phyloP scores from a whole-genome alignment of 2,113 vertebrate genomes.

The Festucalex cinctus region DNA sequence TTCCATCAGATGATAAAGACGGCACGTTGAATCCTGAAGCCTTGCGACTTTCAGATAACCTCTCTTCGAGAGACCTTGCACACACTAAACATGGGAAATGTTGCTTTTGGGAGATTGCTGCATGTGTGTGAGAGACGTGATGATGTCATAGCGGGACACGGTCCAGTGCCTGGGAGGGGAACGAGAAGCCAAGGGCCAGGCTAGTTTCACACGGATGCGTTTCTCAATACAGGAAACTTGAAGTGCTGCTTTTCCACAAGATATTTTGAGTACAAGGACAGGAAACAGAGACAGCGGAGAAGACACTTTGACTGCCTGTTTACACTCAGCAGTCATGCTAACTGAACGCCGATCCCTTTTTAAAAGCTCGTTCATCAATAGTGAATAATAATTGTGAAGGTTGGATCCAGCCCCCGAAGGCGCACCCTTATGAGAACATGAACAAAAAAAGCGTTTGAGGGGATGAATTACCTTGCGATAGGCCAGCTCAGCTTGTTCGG shows the following conservation, averaged over 20 bases:
- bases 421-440: neutral
- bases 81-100: conserved; percentile 52
- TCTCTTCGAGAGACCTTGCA: conserved; percentile 15
- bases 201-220: conserved; percentile 57
- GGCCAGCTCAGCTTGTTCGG: conserved; percentile 84
- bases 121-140: conserved; percentile 25
- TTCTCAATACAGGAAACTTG: conserved; percentile 59
- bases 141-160: conserved; percentile 64
- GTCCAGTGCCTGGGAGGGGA: conserved; percentile 52
- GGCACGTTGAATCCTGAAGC: conserved; percentile 4
- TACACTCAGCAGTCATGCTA: conserved; percentile 19
- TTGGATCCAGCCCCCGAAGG: neutral
- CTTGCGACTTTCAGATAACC: conserved; percentile 57
- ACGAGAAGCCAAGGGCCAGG: conserved; percentile 38
- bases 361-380: neutral
- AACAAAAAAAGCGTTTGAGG: neutral
- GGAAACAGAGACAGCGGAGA: conserved; percentile 30
- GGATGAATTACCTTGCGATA: conserved; percentile 84
- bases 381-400: neutral
- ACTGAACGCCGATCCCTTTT: conserved; percentile 2
- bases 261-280: conserved; percentile 35
- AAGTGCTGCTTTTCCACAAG: conserved; percentile 56
- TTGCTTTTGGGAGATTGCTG: conserved; percentile 42
- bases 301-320: conserved; percentile 20
- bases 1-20: conserved; percentile 33